Conservation (phyloP, 2,113 vertebrate species). For the Laterallus jamaicensis region DNA sequence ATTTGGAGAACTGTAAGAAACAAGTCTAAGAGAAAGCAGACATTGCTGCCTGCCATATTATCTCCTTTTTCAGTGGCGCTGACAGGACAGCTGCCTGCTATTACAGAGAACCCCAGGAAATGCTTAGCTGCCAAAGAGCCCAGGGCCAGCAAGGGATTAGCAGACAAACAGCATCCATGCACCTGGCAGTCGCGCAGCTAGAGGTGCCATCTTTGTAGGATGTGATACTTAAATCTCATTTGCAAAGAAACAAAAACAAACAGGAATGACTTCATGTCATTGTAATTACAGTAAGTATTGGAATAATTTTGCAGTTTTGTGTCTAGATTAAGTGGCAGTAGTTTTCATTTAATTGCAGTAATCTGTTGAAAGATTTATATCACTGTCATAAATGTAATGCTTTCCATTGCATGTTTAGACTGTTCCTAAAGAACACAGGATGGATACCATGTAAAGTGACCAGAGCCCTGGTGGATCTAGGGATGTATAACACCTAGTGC, state of each 20-base stretch:
- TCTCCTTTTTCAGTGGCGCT: conserved; percentile 67
- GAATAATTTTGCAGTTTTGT: conserved; percentile 46
- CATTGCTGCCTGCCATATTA: conserved; percentile 58
- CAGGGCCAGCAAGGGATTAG: conserved; percentile 71
- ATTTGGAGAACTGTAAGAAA: conserved; percentile 30
- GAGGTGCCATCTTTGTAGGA: conserved; percentile 31
- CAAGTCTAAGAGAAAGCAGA: conserved; percentile 22
- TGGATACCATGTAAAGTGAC: not conserved
- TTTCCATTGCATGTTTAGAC: not conserved
- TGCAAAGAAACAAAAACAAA: conserved; percentile 66
- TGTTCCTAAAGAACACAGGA: conserved; percentile 16
- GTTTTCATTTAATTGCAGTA: conserved; percentile 52
- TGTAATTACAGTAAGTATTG: conserved; percentile 61
- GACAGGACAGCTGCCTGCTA: conserved; percentile 81
- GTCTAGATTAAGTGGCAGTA: conserved; percentile 31
- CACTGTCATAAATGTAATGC: not conserved
- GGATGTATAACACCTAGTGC: not conserved
- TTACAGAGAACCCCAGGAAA: conserved; percentile 78
- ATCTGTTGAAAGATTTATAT: conserved; percentile 39
- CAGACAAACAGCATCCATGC: conserved; percentile 73
- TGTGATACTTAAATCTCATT: conserved; percentile 66
- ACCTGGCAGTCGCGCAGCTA: conserved; percentile 73
- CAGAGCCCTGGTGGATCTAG: not conserved
- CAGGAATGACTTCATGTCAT: conserved; percentile 35
- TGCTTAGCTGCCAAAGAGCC: conserved; percentile 66